A percentile compares a stretch with the other conserved stretches of the same genome.
phyloP scores from a whole-genome alignment of 2,888 invertebrate genomes.

The Tortricodes alternella region DNA sequence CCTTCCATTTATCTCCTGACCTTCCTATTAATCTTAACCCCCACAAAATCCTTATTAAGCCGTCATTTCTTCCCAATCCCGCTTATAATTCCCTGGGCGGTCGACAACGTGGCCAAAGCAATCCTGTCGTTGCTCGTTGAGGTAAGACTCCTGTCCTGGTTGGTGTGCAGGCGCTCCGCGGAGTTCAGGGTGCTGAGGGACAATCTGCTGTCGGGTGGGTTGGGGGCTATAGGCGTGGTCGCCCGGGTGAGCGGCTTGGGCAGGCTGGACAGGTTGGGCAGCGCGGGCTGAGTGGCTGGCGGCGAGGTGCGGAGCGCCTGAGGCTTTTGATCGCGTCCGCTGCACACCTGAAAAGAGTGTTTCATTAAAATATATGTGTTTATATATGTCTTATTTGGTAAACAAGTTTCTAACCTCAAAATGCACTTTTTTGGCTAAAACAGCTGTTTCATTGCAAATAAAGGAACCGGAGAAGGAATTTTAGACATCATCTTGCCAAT shows the following conservation, averaged over 20 bases:
- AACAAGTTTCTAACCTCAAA: too few relatives aligned
- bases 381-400: too few relatives aligned
- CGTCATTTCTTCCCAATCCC: constrained; percentile 80
- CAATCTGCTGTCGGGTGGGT: constrained; percentile 53
- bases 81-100: constrained; percentile 67
- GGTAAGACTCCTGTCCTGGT: constrained; percentile 46
- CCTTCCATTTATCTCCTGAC: constrained; percentile 55
- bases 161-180: constrained; percentile 56
- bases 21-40: constrained; percentile 59
- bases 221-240: constrained; percentile 55
- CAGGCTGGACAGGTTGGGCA: constrained; percentile 53
- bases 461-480: too few relatives aligned
- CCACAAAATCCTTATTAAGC: constrained; percentile 55
- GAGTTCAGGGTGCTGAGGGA: constrained; percentile 56
- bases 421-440: too few relatives aligned
- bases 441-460: too few relatives aligned
- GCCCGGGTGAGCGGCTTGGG: constrained; percentile 60
- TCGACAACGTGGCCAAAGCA: constrained; percentile 62
- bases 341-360: constrained; percentile 69
- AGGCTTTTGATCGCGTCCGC: constrained; percentile 76
- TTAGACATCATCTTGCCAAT: too few relatives aligned
- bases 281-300: constrained; percentile 55
- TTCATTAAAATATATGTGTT: too few relatives aligned
- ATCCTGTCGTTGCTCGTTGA: constrained; percentile 57
- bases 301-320: constrained; percentile 68